A percentile compares a stretch with the other conserved stretches of the same genome.
These are phyloP conservation scores for Diaphora mendica DNA, from an alignment of 2,888 invertebrate species.

Conservation along the genomic window DNA sequence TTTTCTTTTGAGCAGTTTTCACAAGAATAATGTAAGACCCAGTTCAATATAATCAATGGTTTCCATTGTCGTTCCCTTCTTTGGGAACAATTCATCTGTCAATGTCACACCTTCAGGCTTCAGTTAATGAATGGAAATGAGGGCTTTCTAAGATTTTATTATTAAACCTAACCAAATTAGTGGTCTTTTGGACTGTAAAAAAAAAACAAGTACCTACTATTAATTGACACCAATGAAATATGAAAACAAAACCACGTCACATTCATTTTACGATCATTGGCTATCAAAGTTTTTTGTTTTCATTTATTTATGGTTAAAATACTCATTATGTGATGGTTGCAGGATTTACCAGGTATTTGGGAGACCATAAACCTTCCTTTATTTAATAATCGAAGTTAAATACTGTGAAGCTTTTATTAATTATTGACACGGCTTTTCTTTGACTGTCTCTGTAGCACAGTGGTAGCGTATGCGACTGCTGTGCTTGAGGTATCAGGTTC, in stretches of 20 bases:
- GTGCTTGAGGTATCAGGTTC: no score
- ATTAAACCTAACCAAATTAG: conserved; percentile 12
- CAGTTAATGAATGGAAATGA: conserved; percentile 56
- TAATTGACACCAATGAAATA: background rate
- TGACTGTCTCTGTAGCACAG: no score
- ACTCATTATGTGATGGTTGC: background rate
- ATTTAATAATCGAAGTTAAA: no score
- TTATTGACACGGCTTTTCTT: no score
- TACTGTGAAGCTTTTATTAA: no score
- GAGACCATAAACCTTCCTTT: no score
- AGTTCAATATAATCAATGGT: conserved; percentile 48
- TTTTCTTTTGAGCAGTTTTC: conserved; percentile 1
- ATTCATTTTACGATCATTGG: background rate
- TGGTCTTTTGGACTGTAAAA: conserved; percentile 1
- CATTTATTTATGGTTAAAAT: no score
- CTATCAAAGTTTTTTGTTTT: no score
- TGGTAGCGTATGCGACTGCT: no score
- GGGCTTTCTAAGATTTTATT: conserved; percentile 51
- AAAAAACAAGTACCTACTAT: background rate
- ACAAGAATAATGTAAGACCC: conserved; percentile 13
- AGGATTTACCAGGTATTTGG: no score
- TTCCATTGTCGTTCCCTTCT: conserved; percentile 38
- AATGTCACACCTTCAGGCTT: conserved; percentile 53
- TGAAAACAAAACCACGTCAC: background rate
- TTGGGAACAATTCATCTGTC: conserved; percentile 56